Evolutionary conservation across 2,888 invertebrate genomes (phyloP), one percentile per base, ranked within the genome.

Genomic region (Eilema griseolum): DNA sequence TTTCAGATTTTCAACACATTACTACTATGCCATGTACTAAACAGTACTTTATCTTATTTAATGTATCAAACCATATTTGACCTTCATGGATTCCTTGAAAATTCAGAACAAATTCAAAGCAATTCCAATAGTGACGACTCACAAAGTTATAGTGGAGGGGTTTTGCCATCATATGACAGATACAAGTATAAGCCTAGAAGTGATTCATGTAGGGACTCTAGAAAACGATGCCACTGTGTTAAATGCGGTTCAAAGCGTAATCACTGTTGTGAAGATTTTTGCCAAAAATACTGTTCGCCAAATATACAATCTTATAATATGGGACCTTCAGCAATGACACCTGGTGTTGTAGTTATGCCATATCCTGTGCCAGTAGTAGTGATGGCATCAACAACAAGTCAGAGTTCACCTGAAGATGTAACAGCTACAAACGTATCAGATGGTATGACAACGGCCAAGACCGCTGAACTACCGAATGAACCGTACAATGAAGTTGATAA

Each of bases 1-100:
- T 64, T 65, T 16, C 65, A 65, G 65, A 57, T 56, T 65, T 65
- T 65, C 14, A 65, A 65, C 23, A 33, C 20, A 33, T 33, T 65
- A 20, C 23, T 65, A 33, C 65, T 65, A 16, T 65, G 11, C 14
- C 65, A 65, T 31, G 8, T 24, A 28, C 24, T 65, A 24, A 20
- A 65, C 4, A 57, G 31, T 33, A 23, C 33, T 16, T 56, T 52
- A 56, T 31, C 56, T 4, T 33, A 24, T 57, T 16, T 16, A 14
- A 65, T 65, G 1, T 52, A 56, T n/a, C 23, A 56, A 23, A 33
- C 12, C 23, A 23, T 2, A 10, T 16, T 14, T 56, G 23, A 4
- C 2, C 28, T 31, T 61, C 16, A 10, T 1, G 60, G 60, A 12
- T 14, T 24, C 20, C 14, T 28, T 20, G 8, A 10, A 31, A 26